Percentiles rank a stretch among this genome's conserved stretches.
Evolutionary conservation across 2,888 invertebrate species (phyloP).

Genomic region (Galeopsomyia nigrocyanea): DNA sequence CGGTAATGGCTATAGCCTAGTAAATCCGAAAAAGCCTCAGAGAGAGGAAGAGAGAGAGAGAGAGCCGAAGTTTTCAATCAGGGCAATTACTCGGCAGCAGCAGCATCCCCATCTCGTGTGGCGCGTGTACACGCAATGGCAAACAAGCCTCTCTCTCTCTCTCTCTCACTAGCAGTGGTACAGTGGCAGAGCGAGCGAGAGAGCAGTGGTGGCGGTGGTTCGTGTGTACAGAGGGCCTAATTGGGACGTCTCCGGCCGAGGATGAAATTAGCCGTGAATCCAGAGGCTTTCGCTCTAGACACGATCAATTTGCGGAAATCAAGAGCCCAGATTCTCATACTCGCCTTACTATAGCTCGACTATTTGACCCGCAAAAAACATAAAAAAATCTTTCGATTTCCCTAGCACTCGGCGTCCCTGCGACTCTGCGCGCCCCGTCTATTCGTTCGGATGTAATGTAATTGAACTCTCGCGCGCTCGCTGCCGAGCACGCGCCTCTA

Average conservation of each 20-base stretch:
- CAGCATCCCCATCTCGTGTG: no score
- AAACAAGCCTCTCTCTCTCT: conserved; percentile 1
- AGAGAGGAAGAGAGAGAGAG: not conserved
- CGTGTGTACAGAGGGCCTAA: conserved; percentile 45
- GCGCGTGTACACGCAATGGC: no score
- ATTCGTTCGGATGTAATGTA: no score
- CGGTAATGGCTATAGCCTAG: not conserved
- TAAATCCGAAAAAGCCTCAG: not conserved
- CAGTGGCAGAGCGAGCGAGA: conserved; percentile 18
- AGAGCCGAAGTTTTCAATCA: not conserved
- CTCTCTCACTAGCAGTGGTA: conserved; percentile 27
- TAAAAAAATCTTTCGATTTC: no score
- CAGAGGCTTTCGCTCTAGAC: conserved; percentile 40
- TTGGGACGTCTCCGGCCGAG: conserved; percentile 53
- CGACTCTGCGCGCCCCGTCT: no score
- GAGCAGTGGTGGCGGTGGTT: conserved; percentile 15
- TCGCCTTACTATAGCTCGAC: not conserved
- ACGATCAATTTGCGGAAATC: conserved; percentile 46
- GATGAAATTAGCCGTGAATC: conserved; percentile 55
- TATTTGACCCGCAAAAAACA: not conserved
- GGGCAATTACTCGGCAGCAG: not conserved
- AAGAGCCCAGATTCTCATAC: conserved; percentile 27
- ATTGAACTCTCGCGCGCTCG: no score
- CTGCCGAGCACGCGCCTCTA: no score
- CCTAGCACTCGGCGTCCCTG: no score